These are phyloP conservation scores for Drosophila repletoides DNA, from an alignment of 1,140 invertebrate genomes.

Conservation along the genomic window DNA sequence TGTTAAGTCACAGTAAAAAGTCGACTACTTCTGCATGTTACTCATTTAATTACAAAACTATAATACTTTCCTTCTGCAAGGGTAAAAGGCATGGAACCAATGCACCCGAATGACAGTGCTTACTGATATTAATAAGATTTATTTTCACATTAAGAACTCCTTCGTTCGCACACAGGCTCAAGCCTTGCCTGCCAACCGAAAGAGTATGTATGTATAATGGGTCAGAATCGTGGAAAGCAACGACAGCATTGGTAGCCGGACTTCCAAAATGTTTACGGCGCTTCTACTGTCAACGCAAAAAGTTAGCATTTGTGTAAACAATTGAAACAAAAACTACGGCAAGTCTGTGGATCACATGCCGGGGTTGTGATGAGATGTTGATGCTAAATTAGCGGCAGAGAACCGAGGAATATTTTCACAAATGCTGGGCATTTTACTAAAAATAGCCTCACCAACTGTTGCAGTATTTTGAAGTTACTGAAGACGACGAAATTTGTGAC, in stretches of 20 bases:
- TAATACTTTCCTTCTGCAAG: no score
- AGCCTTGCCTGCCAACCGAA: not conserved
- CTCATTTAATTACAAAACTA: no score
- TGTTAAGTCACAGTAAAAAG: no score
- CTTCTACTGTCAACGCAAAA: constrained; percentile 23
- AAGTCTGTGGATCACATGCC: constrained; percentile 51
- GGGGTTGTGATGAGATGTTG: constrained; percentile 24
- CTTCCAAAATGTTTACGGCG: not conserved
- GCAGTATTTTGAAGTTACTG: constrained; percentile 39
- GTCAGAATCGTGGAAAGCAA: no score
- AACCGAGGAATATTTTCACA: constrained; percentile 43
- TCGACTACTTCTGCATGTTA: no score
- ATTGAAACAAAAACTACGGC: constrained; percentile 31
- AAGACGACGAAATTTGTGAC: constrained; percentile 41
- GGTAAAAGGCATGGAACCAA: not conserved
- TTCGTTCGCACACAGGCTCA: not conserved
- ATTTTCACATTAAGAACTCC: constrained; percentile 35
- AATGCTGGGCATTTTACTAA: constrained; percentile 48
- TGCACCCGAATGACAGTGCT: not conserved
- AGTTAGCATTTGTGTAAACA: constrained; percentile 60
- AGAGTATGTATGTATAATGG: no score
- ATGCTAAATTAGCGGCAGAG: constrained; percentile 29
- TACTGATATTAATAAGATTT: constrained; percentile 40
- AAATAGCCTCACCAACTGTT: constrained; percentile 39
- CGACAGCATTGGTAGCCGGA: no score